These are phyloP conservation scores for Loxodonta africana DNA, from an alignment of 2,113 vertebrate species.

Conservation along the genomic window DNA sequence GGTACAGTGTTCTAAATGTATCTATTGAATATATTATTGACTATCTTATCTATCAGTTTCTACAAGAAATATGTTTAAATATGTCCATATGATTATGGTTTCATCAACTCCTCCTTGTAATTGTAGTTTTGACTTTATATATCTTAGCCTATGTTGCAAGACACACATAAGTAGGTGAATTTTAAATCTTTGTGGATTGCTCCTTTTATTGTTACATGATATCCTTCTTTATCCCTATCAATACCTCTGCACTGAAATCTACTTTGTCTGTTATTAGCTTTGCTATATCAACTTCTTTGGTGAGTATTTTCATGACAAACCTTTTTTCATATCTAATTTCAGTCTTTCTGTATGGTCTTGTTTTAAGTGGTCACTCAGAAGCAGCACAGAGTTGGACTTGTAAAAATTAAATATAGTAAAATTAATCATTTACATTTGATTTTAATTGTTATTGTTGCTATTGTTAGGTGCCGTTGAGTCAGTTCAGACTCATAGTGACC, in stretches of 20 bases:
- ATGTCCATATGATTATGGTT: background rate
- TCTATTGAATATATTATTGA: background rate
- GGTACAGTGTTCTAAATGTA: background rate
- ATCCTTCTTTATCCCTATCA: background rate
- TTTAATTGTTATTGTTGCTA: background rate
- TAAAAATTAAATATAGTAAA: background rate
- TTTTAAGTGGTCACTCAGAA: slow-evolving; percentile 16
- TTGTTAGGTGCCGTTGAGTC: too few species aligned
- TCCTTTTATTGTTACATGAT: background rate
- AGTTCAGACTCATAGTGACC: too few species aligned
- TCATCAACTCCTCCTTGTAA: background rate
- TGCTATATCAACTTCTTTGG: background rate
- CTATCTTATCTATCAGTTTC: background rate
- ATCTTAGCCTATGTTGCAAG: background rate
- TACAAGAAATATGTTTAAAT: background rate
- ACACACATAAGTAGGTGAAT: background rate
- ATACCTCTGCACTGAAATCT: background rate
- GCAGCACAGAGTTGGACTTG: background rate
- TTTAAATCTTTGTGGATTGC: background rate
- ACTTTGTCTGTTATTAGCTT: background rate
- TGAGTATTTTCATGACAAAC: background rate
- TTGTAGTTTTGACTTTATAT: background rate
- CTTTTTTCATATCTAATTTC: slow-evolving; percentile 16
- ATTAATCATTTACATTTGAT: background rate
- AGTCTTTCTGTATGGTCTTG: background rate